Conservation (phyloP, 2,888 invertebrate genomes). For the Chrysodeixis includens region DNA sequence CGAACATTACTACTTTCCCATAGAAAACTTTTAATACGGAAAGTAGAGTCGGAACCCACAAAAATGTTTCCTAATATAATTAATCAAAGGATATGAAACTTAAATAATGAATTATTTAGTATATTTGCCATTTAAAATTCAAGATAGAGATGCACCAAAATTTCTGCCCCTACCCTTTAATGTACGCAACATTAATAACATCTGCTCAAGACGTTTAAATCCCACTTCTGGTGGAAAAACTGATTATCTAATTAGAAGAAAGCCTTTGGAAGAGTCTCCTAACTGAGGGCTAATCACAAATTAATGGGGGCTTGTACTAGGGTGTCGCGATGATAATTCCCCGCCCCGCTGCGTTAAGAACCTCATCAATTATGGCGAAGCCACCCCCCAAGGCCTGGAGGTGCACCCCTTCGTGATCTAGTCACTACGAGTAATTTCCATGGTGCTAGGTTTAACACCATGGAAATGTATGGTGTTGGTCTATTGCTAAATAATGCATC, state of each 20-base stretch:
- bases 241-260: conserved; percentile 87
- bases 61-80: conserved; percentile 8
- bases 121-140: conserved; percentile 34
- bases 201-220: conserved; percentile 71
- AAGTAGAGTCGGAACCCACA: conserved; percentile 15
- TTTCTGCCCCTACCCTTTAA: conserved; percentile 50
- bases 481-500: neutral
- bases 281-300: conserved; percentile 87
- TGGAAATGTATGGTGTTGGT: conserved; percentile 7
- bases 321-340: conserved; percentile 87
- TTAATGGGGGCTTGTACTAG: conserved; percentile 86
- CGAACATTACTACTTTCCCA: conserved; percentile 26
- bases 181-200: conserved; percentile 68
- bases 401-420: conserved; percentile 71
- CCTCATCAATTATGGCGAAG: conserved; percentile 87
- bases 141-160: conserved; percentile 34
- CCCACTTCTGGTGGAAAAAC: conserved; percentile 75
- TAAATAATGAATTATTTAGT: conserved; percentile 21
- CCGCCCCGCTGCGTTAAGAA: conserved; percentile 88
- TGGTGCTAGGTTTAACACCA: conserved; percentile 40
- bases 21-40: conserved; percentile 24
- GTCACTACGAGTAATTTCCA: conserved; percentile 52
- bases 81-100: conserved; percentile 18
- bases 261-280: conserved; percentile 79
- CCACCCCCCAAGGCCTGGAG: conserved; percentile 70